phyloP scores from a whole-genome alignment of 2,113 vertebrate genomes.

The Rhinoderma darwinii region DNA sequence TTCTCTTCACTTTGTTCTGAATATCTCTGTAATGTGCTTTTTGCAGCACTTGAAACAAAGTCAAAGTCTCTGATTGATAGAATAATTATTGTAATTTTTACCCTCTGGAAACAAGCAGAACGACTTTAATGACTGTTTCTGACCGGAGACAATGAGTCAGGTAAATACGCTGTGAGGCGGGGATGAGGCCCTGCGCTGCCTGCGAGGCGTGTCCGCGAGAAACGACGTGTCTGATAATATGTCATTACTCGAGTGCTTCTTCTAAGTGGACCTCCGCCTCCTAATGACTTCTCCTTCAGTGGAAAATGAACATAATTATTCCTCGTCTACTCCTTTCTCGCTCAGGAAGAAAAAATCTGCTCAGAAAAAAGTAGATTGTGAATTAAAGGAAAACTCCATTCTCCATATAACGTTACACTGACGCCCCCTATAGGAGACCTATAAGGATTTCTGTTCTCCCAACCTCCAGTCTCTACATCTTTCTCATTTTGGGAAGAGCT shows the following conservation, averaged over 20 bases:
- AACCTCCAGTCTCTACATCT: too few relatives aligned
- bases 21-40: slow-evolving; percentile 6
- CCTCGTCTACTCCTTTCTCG: neutral
- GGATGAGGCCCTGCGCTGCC: neutral
- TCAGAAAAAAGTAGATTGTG: neutral
- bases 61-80: slow-evolving; percentile 50
- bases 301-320: neutral
- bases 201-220: neutral
- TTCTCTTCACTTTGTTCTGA: neutral
- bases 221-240: slow-evolving; percentile 22
- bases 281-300: neutral
- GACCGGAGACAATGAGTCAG: slow-evolving; percentile 76
- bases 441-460: too few relatives aligned
- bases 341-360: neutral
- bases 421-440: too few relatives aligned
- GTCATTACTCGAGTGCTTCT: slow-evolving; percentile 21
- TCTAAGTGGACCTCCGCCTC: neutral
- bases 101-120: slow-evolving; percentile 72
- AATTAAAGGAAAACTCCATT: neutral
- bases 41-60: neutral
- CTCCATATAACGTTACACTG: too few relatives aligned
- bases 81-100: slow-evolving; percentile 75
- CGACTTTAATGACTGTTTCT: slow-evolving; percentile 67
- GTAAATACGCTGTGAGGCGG: slow-evolving; percentile 68
- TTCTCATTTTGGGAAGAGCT: too few relatives aligned